A percentile compares a stretch with the other conserved stretches of the same genome.
phyloP scores from a whole-genome alignment of 37 sponge, comb jelly and placozoan species.

The Ianthella basta region DNA sequence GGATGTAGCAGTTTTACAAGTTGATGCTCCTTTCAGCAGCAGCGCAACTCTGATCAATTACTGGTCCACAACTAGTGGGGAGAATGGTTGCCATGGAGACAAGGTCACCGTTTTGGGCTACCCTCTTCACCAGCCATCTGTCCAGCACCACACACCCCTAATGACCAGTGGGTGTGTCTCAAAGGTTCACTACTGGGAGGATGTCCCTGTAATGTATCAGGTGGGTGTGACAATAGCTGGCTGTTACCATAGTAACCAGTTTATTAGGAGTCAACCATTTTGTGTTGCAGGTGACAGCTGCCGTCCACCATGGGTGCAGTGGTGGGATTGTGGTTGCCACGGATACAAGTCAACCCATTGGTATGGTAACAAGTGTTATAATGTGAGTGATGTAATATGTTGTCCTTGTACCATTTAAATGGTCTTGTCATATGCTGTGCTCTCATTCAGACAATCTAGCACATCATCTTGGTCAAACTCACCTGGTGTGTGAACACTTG shows the following conservation, averaged over 20 bases:
- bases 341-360: conserved; percentile 17
- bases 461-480: no score
- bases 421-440: no score
- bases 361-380: conserved; percentile 30
- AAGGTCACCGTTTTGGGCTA: neutral
- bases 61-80: no score
- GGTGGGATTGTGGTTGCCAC: conserved; percentile 31
- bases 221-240: conserved; percentile 5
- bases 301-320: conserved; percentile 19
- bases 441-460: no score
- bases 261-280: no score
- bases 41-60: no score
- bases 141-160: neutral
- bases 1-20: neutral
- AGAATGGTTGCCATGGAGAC: neutral
- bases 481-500: no score
- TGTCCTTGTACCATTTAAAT: no score
- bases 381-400: neutral
- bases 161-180: conserved; percentile 17
- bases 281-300: conserved; percentile 16
- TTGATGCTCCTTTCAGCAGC: no score
- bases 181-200: neutral
- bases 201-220: conserved; percentile 15
- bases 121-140: neutral
- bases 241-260: neutral